Conservation (phyloP, 2,797 vertebrate species). For the Rhyacichthys aspro region DNA sequence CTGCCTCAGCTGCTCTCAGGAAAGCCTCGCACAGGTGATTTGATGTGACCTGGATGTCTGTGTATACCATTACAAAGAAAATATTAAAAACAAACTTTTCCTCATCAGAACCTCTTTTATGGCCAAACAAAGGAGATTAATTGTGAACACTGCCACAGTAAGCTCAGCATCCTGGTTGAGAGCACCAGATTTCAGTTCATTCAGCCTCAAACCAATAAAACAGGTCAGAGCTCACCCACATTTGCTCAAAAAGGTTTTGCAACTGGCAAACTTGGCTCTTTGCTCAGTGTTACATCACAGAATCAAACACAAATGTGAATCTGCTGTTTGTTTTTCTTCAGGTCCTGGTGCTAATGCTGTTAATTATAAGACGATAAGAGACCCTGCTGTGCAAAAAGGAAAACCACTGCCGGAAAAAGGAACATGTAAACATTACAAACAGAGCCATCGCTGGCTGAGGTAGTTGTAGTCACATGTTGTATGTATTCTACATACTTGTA, state of each 20-base stretch:
- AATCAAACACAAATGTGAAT: background rate
- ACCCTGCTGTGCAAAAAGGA: slow-evolving; percentile 82
- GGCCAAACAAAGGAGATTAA: slow-evolving; percentile 81
- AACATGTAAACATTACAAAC: slow-evolving; percentile 83
- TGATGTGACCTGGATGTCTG: too few species aligned
- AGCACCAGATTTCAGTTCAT: slow-evolving; percentile 81
- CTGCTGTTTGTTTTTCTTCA: slow-evolving; percentile 36
- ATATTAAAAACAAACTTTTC: background rate
- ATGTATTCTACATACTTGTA: background rate
- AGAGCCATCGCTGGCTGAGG: slow-evolving; percentile 87
- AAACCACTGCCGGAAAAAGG: slow-evolving; percentile 84
- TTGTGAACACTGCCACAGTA: slow-evolving; percentile 83
- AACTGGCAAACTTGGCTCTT: slow-evolving; percentile 14
- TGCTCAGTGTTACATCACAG: slow-evolving; percentile 1
- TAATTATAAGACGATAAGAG: slow-evolving; percentile 61
- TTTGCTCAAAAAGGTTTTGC: slow-evolving; percentile 10
- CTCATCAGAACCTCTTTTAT: slow-evolving; percentile 74
- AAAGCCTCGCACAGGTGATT: slow-evolving; percentile 73
- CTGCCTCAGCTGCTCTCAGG: slow-evolving; percentile 83
- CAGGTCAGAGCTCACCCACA: slow-evolving; percentile 66
- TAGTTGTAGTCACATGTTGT: slow-evolving; percentile 32
- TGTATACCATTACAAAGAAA: too few species aligned
- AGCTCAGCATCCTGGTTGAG: slow-evolving; percentile 79
- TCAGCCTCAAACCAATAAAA: slow-evolving; percentile 64
- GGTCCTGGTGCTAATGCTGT: slow-evolving; percentile 38